Percentiles rank a stretch among this genome's conserved stretches.
These are phyloP conservation scores for Amphipyra tragopoginis DNA, from an alignment of 2,888 invertebrate species.

Conservation along the genomic window DNA sequence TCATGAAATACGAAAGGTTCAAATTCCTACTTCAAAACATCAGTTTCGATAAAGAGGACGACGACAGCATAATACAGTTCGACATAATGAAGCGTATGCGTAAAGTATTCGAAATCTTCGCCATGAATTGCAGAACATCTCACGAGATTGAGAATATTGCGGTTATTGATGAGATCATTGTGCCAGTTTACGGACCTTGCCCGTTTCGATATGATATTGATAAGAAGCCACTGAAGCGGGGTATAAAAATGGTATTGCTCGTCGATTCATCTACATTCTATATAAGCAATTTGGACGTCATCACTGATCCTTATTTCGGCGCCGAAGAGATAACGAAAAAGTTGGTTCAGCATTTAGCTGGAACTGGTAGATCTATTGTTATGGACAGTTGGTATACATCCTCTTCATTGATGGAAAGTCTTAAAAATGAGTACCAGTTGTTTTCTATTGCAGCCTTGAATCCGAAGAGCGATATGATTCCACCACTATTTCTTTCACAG, in stretches of 20 bases:
- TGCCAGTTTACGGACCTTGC: constrained; percentile 83
- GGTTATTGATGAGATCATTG: constrained; percentile 83
- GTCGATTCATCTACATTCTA: constrained; percentile 84
- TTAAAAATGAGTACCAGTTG: constrained; percentile 74
- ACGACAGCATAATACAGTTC: constrained; percentile 71
- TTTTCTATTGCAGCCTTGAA: constrained; percentile 76
- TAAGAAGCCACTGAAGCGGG: constrained; percentile 77
- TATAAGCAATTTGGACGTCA: constrained; percentile 82
- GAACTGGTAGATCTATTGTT: constrained; percentile 75
- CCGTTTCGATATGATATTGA: constrained; percentile 82
- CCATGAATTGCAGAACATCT: constrained; percentile 81
- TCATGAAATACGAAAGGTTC: constrained; percentile 81
- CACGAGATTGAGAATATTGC: constrained; percentile 73
- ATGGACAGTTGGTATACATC: constrained; percentile 84
- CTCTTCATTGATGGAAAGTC: constrained; percentile 67
- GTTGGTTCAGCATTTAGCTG: constrained; percentile 78
- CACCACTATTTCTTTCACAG: constrained; percentile 77
- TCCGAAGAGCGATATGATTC: constrained; percentile 76
- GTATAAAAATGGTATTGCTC: constrained; percentile 81
- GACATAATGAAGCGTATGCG: constrained; percentile 83
- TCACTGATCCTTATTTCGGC: constrained; percentile 78
- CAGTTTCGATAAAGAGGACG: constrained; percentile 74
- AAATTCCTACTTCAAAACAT: constrained; percentile 80
- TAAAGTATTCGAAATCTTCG: constrained; percentile 84
- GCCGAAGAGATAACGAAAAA: constrained; percentile 77